These are phyloP conservation scores for Drosophila tristis DNA, from an alignment of 1,140 invertebrate genomes.

Conservation along the genomic window DNA sequence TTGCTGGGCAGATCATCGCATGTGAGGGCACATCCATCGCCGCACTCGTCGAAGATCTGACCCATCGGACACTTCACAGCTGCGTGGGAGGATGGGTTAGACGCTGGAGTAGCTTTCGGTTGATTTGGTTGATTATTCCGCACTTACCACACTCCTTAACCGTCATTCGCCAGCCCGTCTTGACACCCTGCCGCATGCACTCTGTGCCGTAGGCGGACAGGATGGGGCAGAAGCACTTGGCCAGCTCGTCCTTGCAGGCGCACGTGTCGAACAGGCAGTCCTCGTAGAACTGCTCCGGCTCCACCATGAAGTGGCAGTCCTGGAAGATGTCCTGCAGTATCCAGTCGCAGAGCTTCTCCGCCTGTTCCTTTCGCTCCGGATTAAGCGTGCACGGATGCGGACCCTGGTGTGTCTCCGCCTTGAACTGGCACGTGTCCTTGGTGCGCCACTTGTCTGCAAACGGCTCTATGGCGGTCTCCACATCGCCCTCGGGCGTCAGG, in stretches of 20 bases:
- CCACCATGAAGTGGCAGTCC: conserved; percentile 93
- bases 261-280: conserved; percentile 95
- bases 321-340: conserved; percentile 89
- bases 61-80: conserved; percentile 90
- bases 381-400: conserved; percentile 90
- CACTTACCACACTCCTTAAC: conserved; percentile 88
- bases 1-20: conserved; percentile 87
- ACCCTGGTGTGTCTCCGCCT: conserved; percentile 84
- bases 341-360: conserved; percentile 89
- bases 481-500: conserved; percentile 92
- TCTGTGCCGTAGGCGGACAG: conserved; percentile 91
- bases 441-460: conserved; percentile 97
- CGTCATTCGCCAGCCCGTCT: conserved; percentile 91
- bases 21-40: conserved; percentile 89
- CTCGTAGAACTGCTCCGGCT: conserved; percentile 90
- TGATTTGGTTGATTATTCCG: conserved; percentile 84
- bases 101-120: background rate
- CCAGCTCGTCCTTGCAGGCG: conserved; percentile 88
- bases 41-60: conserved; percentile 92
- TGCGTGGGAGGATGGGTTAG: background rate
- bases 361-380: conserved; percentile 88
- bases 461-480: conserved; percentile 89
- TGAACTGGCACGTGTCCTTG: conserved; percentile 89
- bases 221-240: conserved; percentile 92
- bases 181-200: conserved; percentile 89